These are phyloP conservation scores for Emberiza fucata DNA, from an alignment of 2,113 vertebrate genomes.

Conservation along the genomic window DNA sequence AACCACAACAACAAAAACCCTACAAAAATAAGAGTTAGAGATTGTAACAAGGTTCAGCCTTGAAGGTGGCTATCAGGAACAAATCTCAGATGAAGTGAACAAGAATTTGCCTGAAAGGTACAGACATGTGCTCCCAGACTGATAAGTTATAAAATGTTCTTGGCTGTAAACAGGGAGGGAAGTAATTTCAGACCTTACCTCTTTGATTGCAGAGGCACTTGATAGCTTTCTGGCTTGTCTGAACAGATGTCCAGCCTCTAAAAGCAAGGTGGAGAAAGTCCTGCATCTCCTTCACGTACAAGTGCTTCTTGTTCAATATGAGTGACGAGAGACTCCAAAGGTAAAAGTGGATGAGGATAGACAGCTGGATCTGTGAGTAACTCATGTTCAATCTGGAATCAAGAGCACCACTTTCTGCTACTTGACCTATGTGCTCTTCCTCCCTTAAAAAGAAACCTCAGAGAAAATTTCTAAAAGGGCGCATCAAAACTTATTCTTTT, in stretches of 20 bases:
- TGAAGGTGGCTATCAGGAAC: background rate
- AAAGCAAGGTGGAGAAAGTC: background rate
- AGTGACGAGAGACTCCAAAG: background rate
- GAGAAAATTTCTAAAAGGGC: background rate
- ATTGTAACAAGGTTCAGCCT: background rate
- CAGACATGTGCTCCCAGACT: background rate
- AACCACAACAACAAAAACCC: fast-evolving
- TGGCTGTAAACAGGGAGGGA: background rate
- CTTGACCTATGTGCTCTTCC: background rate
- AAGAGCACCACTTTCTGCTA: background rate
- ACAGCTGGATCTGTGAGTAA: slow-evolving; percentile 3
- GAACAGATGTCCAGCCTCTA: background rate
- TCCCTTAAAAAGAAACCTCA: background rate
- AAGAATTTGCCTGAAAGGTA: background rate
- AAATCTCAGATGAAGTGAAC: background rate
- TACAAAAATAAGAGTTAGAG: background rate
- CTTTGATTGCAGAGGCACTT: background rate
- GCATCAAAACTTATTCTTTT: background rate
- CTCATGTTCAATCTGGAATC: background rate
- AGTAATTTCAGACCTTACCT: slow-evolving; percentile 37
- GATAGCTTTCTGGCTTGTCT: background rate
- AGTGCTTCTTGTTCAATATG: background rate
- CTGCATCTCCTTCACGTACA: background rate
- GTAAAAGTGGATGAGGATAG: background rate
- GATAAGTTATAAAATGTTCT: background rate